phyloP scores from a whole-genome alignment of 2,113 vertebrate species.

The Vireo altiloquus region DNA sequence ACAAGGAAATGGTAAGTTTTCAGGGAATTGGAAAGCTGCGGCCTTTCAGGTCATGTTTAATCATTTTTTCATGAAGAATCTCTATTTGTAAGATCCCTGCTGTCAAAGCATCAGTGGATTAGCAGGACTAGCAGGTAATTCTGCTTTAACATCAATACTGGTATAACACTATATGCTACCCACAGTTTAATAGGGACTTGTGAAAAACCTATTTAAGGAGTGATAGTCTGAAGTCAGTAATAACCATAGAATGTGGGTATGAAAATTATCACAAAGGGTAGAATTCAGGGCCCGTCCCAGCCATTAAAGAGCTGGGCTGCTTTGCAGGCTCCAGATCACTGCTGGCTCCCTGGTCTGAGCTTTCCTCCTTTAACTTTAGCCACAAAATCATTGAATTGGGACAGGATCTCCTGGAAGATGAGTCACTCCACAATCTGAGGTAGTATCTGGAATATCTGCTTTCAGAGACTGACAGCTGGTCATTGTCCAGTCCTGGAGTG shows the following conservation, averaged over 20 bases:
- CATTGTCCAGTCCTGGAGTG: neutral
- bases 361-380: neutral
- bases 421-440: neutral
- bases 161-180: neutral
- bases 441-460: neutral
- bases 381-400: neutral
- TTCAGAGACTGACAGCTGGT: neutral
- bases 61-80: constrained; percentile 1
- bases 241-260: neutral
- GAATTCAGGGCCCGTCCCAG: neutral
- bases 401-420: neutral
- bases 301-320: neutral
- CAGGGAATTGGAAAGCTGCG: neutral
- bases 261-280: neutral
- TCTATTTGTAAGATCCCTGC: constrained; percentile 12
- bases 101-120: constrained; percentile 39
- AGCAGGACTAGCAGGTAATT: constrained; percentile 43
- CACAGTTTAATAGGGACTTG: neutral
- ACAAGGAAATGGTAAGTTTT: constrained; percentile 8
- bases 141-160: neutral
- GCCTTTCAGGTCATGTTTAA: constrained; percentile 33
- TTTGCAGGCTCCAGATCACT: neutral
- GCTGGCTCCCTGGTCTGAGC: neutral
- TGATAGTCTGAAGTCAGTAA: neutral
- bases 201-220: neutral